These are phyloP conservation scores for Sabatieria punctata DNA, from an alignment of 2,888 invertebrate genomes.

Conservation along the genomic window DNA sequence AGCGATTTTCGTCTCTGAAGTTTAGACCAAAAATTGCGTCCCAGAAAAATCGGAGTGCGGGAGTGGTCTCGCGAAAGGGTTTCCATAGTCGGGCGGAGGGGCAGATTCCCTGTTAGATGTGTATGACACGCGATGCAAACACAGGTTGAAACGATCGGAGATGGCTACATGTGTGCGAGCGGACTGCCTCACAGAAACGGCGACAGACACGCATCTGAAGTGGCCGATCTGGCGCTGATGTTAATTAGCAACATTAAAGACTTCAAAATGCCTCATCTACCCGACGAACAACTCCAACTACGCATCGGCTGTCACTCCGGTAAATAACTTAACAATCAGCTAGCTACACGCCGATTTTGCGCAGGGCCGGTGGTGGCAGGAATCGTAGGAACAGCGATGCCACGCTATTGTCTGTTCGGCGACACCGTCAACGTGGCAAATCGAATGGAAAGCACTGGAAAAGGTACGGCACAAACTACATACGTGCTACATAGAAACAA, in stretches of 20 bases:
- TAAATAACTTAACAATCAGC: neutral
- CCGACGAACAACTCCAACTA: neutral
- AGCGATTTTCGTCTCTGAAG: no score
- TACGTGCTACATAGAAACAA: no score
- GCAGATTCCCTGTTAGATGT: no score
- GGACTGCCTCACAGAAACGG: slow-evolving; percentile 3
- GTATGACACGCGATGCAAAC: no score
- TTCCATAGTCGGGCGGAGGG: no score
- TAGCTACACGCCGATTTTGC: no score
- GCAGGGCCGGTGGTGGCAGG: no score
- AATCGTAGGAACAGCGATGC: no score
- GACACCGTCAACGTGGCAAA: slow-evolving; percentile 8
- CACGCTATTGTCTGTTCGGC: slow-evolving; percentile 9
- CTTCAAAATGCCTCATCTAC: slow-evolving; percentile 4
- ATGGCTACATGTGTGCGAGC: slow-evolving; percentile 4
- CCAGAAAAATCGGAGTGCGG: no score
- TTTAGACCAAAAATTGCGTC: no score
- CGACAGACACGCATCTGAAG: slow-evolving; percentile 2
- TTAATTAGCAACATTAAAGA: neutral
- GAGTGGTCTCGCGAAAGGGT: no score
- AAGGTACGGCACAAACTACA: neutral
- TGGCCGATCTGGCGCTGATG: slow-evolving; percentile 3
- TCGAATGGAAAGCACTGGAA: slow-evolving; percentile 7
- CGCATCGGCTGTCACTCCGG: slow-evolving; percentile 4
- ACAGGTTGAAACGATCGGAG: slow-evolving; percentile 7